A percentile compares a stretch with the other conserved stretches of the same genome.
phyloP scores from a whole-genome alignment of 2,888 invertebrate genomes.

The Palloptera scutellata region DNA sequence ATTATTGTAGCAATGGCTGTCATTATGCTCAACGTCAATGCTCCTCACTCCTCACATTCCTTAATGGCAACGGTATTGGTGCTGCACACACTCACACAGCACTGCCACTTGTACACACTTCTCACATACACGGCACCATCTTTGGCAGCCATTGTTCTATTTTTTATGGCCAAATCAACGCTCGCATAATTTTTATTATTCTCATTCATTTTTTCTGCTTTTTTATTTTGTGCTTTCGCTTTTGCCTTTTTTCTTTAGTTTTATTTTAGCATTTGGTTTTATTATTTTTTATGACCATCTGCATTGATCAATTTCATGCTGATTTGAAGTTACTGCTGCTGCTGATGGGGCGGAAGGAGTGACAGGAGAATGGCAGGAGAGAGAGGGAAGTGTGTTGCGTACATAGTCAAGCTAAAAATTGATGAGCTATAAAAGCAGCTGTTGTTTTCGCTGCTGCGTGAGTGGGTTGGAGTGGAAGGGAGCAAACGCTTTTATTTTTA shows the following conservation, averaged over 20 bases:
- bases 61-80: too few relatives aligned
- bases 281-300: conserved; percentile 57
- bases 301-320: conserved; percentile 56
- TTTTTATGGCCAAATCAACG: conserved; percentile 55
- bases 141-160: conserved; percentile 43
- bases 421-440: conserved; percentile 55
- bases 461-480: too few relatives aligned
- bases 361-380: too few relatives aligned
- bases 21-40: too few relatives aligned
- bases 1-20: too few relatives aligned
- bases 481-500: conserved; percentile 3
- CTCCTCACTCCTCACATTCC: too few relatives aligned
- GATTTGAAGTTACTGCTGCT: conserved; percentile 41
- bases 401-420: conserved; percentile 40
- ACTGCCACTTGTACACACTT: neutral
- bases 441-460: conserved; percentile 27
- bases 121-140: neutral
- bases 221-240: conserved; percentile 10
- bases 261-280: conserved; percentile 49
- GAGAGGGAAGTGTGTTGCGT: neutral
- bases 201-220: neutral
- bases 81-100: neutral
- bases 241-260: conserved; percentile 30
- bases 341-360: too few relatives aligned
- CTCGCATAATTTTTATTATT: conserved; percentile 18